These are phyloP conservation scores for Ceraclea dissimilis DNA, from an alignment of 2,888 invertebrate species.

Conservation along the genomic window DNA sequence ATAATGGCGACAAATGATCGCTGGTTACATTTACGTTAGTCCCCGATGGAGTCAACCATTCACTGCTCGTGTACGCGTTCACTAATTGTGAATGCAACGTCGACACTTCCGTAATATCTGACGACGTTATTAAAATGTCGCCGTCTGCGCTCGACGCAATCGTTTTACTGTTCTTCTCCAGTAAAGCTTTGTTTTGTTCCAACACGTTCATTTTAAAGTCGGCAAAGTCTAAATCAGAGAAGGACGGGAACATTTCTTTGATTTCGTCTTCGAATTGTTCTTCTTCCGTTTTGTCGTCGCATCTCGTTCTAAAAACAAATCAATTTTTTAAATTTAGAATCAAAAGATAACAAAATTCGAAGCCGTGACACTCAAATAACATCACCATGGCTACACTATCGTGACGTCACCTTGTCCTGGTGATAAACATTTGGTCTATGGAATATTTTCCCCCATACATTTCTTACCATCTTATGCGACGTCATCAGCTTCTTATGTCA, in stretches of 20 bases:
- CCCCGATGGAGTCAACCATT: slow-evolving; percentile 52
- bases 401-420: too few species aligned
- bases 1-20: slow-evolving; percentile 45
- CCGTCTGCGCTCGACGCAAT: slow-evolving; percentile 28
- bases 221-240: slow-evolving; percentile 59
- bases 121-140: slow-evolving; percentile 37
- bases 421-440: too few species aligned
- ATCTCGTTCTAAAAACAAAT: slow-evolving; percentile 45
- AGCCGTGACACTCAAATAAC: too few species aligned
- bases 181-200: slow-evolving; percentile 36
- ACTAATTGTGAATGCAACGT: slow-evolving; percentile 55
- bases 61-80: slow-evolving; percentile 47
- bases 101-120: slow-evolving; percentile 53
- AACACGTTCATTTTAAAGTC: slow-evolving; percentile 52
- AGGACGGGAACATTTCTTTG: slow-evolving; percentile 61
- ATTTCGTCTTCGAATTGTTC: slow-evolving; percentile 58
- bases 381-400: too few species aligned
- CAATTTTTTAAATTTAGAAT: slow-evolving; percentile 6
- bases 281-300: slow-evolving; percentile 62
- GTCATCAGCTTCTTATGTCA: too few species aligned
- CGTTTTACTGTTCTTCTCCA: slow-evolving; percentile 14
- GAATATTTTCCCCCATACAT: too few species aligned
- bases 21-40: slow-evolving; percentile 32
- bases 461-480: too few species aligned
- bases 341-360: not conserved